Percentiles rank a stretch among this genome's conserved stretches.
These are phyloP conservation scores for Steinernema carpocapsae DNA, from an alignment of 2,888 invertebrate species.

Conservation along the genomic window DNA sequence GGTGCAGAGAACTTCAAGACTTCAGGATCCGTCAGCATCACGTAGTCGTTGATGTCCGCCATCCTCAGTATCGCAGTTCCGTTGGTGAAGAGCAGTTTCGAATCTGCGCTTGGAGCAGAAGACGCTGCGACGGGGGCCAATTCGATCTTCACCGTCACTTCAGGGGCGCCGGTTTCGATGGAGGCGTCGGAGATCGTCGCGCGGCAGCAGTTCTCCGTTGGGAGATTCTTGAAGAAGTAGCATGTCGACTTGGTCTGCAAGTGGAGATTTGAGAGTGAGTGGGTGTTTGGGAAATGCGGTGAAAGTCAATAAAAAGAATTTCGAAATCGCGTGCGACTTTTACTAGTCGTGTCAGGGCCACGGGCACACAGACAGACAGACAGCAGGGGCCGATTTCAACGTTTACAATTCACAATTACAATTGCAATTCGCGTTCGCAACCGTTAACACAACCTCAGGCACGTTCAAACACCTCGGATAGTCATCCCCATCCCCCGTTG, in stretches of 20 bases:
- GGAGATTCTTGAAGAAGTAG: slow-evolving; percentile 54
- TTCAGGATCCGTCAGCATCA: slow-evolving; percentile 52
- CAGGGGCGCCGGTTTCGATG: background rate
- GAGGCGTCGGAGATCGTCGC: slow-evolving; percentile 49
- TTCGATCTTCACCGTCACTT: slow-evolving; percentile 28
- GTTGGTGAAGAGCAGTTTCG: slow-evolving; percentile 57
- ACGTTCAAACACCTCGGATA: too few species aligned
- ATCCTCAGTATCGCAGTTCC: slow-evolving; percentile 53
- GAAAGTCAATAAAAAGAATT: too few species aligned
- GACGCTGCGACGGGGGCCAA: slow-evolving; percentile 33
- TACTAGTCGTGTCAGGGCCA: too few species aligned
- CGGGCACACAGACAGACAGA: too few species aligned
- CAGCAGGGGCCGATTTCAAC: too few species aligned
- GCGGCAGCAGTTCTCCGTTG: slow-evolving; percentile 55
- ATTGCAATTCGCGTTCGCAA: too few species aligned
- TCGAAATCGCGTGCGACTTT: too few species aligned
- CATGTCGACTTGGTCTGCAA: slow-evolving; percentile 42
- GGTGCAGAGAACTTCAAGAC: slow-evolving; percentile 53
- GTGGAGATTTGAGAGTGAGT: background rate
- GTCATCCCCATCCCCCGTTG: too few species aligned
- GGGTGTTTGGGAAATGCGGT: background rate
- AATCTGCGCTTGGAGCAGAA: slow-evolving; percentile 26
- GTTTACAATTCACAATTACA: too few species aligned
- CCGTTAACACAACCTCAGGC: too few species aligned
- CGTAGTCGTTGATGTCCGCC: slow-evolving; percentile 55